Percentiles rank a stretch among this genome's conserved stretches.
phyloP scores from a whole-genome alignment of 2,113 vertebrate genomes.

The Bubo bubo region DNA sequence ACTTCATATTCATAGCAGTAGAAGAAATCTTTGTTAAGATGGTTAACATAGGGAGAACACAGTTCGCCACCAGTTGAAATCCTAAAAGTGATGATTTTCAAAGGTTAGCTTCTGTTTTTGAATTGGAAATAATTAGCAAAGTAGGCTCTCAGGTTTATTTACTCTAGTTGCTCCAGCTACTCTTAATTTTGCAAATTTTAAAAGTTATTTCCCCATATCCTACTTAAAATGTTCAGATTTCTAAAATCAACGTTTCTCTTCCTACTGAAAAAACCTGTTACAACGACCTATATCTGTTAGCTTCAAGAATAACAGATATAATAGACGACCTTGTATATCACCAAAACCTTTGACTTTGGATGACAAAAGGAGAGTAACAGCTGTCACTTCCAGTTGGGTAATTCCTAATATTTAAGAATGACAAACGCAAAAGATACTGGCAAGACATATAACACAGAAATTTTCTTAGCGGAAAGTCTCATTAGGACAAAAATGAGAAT shows the following conservation, averaged over 20 bases:
- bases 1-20: not conserved
- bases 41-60: not conserved
- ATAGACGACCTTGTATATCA: constrained; percentile 16
- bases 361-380: constrained; percentile 29
- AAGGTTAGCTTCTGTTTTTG: not conserved
- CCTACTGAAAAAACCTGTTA: not conserved
- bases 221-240: not conserved
- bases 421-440: not conserved
- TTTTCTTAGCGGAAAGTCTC: not conserved
- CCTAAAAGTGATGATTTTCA: not conserved
- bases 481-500: not conserved
- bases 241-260: not conserved
- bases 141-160: not conserved
- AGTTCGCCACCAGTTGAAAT: fast-evolving
- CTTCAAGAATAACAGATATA: constrained; percentile 20
- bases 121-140: not conserved
- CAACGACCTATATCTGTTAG: not conserved
- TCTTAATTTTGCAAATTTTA: not conserved
- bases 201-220: not conserved
- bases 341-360: not conserved
- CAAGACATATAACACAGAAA: not conserved
- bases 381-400: not conserved
- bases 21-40: not conserved
- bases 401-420: not conserved
- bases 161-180: not conserved